Conservation (phyloP, 2,113 vertebrate genomes). For the Orthonyx spaldingii region DNA sequence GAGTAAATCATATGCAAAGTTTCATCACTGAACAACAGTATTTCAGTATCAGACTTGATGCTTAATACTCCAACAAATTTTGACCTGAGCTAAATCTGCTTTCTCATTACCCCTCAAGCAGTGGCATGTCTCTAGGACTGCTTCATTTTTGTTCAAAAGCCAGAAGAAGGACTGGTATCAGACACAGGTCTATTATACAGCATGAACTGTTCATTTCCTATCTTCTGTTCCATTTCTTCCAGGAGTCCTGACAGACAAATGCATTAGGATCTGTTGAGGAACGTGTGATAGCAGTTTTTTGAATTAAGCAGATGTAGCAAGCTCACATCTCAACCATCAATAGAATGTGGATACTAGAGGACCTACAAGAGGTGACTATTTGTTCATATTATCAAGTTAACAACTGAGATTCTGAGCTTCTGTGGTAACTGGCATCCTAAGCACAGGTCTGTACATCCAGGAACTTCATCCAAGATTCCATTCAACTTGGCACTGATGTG, state of each 20-base stretch:
- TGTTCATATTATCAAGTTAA: background rate
- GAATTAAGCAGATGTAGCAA: background rate
- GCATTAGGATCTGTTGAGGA: background rate
- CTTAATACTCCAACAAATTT: background rate
- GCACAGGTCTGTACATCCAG: background rate
- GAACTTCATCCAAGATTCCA: background rate
- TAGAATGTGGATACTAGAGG: background rate
- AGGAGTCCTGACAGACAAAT: background rate
- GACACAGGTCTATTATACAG: background rate
- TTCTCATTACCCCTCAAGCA: background rate
- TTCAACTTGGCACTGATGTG: background rate
- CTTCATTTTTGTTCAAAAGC: background rate
- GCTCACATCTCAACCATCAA: background rate
- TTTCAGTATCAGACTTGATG: background rate
- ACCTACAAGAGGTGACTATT: background rate
- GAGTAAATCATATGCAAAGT: background rate
- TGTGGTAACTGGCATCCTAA: background rate
- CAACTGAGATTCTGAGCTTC: background rate
- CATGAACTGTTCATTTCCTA: background rate
- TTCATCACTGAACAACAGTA: background rate
- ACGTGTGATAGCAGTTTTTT: accelerated
- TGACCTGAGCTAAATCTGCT: background rate
- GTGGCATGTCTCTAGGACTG: background rate
- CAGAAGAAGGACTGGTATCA: background rate
- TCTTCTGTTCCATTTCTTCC: background rate